A percentile compares a stretch with the other conserved stretches of the same genome.
These are phyloP conservation scores for Drosophila nr. perissopoda DNA, from an alignment of 2,888 invertebrate genomes.

Conservation along the genomic window DNA sequence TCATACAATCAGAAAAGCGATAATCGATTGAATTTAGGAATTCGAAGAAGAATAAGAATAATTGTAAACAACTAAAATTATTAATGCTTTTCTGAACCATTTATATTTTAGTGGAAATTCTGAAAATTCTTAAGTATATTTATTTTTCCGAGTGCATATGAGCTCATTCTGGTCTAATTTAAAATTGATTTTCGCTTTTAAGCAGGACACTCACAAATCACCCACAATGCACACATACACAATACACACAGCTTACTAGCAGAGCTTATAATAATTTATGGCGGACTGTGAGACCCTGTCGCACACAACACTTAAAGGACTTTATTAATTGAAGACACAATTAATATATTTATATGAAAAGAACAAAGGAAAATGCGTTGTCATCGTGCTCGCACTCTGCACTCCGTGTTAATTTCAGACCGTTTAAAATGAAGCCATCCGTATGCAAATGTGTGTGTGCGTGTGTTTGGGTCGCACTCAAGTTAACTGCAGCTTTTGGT, in stretches of 20 bases:
- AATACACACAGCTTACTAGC: background rate
- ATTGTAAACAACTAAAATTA: background rate
- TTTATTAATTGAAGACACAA: conserved; percentile 52
- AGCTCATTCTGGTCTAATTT: conserved; percentile 75
- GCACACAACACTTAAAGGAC: conserved; percentile 22
- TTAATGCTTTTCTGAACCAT: background rate
- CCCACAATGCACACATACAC: conserved; percentile 1
- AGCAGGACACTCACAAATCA: conserved; percentile 1
- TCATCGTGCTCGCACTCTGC: conserved; percentile 21
- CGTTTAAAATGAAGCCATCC: conserved; percentile 47
- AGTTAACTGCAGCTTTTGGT: conserved; percentile 25
- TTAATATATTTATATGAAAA: conserved; percentile 55
- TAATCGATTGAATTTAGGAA: background rate
- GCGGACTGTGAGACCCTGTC: background rate
- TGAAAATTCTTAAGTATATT: background rate
- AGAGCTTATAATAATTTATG: conserved; percentile 9
- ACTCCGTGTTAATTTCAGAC: conserved; percentile 16
- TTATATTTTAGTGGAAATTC: background rate
- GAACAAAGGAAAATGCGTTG: conserved; percentile 37
- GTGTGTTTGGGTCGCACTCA: conserved; percentile 23
- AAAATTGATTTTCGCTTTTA: conserved; percentile 69
- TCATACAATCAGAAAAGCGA: background rate
- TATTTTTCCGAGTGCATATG: conserved; percentile 48
- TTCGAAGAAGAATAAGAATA: background rate
- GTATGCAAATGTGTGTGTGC: conserved; percentile 28